Evolutionary conservation across 2,888 invertebrate genomes (phyloP).

Genomic region (Pandemis cinnamomeana): DNA sequence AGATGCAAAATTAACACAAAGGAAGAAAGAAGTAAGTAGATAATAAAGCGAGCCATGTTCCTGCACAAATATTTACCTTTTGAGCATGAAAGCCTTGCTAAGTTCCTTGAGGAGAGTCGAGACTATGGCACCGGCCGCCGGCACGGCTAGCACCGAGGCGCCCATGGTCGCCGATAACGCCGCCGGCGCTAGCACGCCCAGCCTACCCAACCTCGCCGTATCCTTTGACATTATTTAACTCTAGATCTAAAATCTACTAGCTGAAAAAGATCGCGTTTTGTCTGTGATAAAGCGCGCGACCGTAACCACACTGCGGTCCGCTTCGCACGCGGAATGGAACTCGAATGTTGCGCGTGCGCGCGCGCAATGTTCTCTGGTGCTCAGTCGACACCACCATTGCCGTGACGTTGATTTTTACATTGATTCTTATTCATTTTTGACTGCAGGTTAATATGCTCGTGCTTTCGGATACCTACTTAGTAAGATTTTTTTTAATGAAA

Average conservation of each 20-base stretch:
- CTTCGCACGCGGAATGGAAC: conserved; percentile 72
- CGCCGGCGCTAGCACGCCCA: conserved; percentile 77
- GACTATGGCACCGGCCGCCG: conserved; percentile 78
- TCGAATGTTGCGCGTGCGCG: conserved; percentile 59
- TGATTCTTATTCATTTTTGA: conserved; percentile 9
- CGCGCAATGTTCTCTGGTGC: conserved; percentile 42
- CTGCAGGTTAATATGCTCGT: background rate
- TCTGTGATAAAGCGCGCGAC: conserved; percentile 61
- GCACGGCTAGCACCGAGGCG: conserved; percentile 78
- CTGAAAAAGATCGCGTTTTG: conserved; percentile 16
- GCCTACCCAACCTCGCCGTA: conserved; percentile 65
- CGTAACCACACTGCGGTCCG: conserved; percentile 77
- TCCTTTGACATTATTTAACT: conserved; percentile 71
- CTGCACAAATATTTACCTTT: conserved; percentile 70
- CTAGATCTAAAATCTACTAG: conserved; percentile 37
- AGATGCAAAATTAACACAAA: background rate
- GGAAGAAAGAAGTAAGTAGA: no score
- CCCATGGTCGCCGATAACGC: conserved; percentile 79
- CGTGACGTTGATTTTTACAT: conserved; percentile 29
- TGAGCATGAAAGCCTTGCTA: conserved; percentile 80
- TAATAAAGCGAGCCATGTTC: background rate
- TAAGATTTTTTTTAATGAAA: no score
- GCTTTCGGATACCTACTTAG: background rate
- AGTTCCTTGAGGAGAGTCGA: conserved; percentile 79
- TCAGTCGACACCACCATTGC: conserved; percentile 10